Evolutionary conservation across 2,888 invertebrate species (phyloP).

Genomic region (Mechanitis messenoides): DNA sequence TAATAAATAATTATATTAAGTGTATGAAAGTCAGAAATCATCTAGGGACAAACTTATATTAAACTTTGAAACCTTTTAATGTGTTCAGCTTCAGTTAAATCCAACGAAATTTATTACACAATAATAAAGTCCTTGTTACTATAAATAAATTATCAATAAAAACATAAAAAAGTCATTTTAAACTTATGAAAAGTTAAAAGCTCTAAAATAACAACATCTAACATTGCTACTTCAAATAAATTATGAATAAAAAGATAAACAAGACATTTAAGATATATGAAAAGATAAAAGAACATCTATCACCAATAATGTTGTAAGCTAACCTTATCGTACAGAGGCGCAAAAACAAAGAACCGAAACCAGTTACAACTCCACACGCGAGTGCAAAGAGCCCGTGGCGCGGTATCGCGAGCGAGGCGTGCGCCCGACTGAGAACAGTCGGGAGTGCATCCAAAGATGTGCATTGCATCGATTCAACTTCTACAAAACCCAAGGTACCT

Average conservation of each 20-base stretch:
- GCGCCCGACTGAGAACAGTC: slow-evolving; percentile 31
- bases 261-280: not conserved
- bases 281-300: slow-evolving; percentile 1
- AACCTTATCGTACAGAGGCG: slow-evolving; percentile 26
- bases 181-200: too few species aligned
- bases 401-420: slow-evolving; percentile 29
- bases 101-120: too few species aligned
- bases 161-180: not conserved
- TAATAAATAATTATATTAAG: too few species aligned
- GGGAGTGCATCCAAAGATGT: slow-evolving; percentile 24
- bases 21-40: too few species aligned
- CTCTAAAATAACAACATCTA: too few species aligned
- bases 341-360: slow-evolving; percentile 24
- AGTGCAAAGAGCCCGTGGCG: slow-evolving; percentile 31
- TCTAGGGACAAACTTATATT: too few species aligned
- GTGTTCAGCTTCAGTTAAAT: too few species aligned
- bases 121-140: too few species aligned
- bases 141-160: too few species aligned
- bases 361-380: slow-evolving; percentile 23
- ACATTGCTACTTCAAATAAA: too few species aligned
- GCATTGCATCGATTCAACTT: slow-evolving; percentile 26
- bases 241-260: not conserved
- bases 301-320: slow-evolving; percentile 13
- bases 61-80: too few species aligned
- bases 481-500: slow-evolving; percentile 18